Evolutionary conservation across 2,797 vertebrate genomes (phyloP).

Genomic region (Ambastaia sidthimunki): DNA sequence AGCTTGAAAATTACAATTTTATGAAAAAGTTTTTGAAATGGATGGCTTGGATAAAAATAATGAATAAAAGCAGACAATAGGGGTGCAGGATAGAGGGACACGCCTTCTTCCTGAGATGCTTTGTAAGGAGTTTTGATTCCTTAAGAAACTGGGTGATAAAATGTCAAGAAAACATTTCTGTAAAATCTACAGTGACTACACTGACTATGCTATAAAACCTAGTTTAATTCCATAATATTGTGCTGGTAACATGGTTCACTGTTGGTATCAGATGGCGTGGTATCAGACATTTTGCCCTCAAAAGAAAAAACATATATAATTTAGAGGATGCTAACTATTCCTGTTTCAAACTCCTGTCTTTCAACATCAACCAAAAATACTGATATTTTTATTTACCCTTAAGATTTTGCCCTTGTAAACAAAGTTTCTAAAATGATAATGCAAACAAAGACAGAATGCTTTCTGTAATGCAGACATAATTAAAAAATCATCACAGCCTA

Average conservation of each 20-base stretch:
- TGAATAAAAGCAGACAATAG: too few species aligned
- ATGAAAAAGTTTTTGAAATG: too few species aligned
- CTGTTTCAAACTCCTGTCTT: neutral
- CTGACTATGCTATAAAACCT: too few species aligned
- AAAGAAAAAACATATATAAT: neutral
- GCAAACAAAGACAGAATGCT: slow-evolving; percentile 18
- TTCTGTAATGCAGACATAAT: slow-evolving; percentile 37
- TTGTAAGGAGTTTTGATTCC: too few species aligned
- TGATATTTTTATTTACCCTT: slow-evolving; percentile 29
- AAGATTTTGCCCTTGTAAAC: slow-evolving; percentile 22
- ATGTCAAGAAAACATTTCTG: too few species aligned
- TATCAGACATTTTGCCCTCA: neutral
- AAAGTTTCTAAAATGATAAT: slow-evolving; percentile 20
- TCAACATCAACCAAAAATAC: slow-evolving; percentile 14
- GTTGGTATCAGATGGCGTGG: neutral
- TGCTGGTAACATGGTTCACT: neutral
- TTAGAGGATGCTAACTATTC: neutral
- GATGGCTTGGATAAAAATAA: too few species aligned
- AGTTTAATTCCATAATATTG: neutral
- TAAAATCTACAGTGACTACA: too few species aligned
- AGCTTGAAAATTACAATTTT: too few species aligned
- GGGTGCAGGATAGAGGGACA: too few species aligned
- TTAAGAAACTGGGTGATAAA: too few species aligned
- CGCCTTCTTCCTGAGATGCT: too few species aligned
- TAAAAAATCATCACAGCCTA: slow-evolving; percentile 24